These are phyloP conservation scores for Liasis olivaceus DNA, from an alignment of 2,797 vertebrate genomes.

Conservation along the genomic window DNA sequence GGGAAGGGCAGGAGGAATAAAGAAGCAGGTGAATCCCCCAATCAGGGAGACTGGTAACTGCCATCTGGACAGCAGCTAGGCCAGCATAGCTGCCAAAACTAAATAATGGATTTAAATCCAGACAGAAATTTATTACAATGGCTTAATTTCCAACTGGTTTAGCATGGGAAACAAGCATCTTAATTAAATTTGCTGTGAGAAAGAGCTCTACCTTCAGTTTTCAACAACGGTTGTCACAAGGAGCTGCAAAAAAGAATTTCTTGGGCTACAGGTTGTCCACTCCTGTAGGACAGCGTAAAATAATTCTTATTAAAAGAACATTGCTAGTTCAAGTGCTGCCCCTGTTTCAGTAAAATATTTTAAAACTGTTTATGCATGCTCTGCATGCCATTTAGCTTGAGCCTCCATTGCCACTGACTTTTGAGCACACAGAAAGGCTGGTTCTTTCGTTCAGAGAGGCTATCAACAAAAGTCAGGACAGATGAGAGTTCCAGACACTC, in stretches of 20 bases:
- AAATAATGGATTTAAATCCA: not conserved
- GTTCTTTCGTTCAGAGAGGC: not conserved
- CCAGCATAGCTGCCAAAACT: not conserved
- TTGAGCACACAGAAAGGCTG: not conserved
- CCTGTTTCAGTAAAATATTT: not conserved
- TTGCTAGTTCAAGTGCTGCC: not conserved
- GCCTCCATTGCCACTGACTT: not conserved
- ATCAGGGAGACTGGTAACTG: not conserved
- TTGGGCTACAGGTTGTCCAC: not conserved
- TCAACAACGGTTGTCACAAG: not conserved
- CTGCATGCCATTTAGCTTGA: not conserved
- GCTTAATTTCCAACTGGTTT: not conserved
- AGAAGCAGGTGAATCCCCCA: not conserved
- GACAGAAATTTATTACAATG: not conserved
- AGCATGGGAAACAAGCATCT: not conserved
- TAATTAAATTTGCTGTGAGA: not conserved
- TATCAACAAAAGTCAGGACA: not conserved
- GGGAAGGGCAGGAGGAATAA: not conserved
- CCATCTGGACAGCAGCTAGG: not conserved
- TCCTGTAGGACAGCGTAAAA: not conserved
- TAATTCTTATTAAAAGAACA: not conserved
- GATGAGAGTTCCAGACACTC: not conserved
- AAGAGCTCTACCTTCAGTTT: not conserved
- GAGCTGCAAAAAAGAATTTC: not conserved
- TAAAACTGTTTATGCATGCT: not conserved